A percentile compares a stretch with the other conserved stretches of the same genome.
These are phyloP conservation scores for Eriosoma lanigerum DNA, from an alignment of 1,140 invertebrate genomes.

Conservation along the genomic window DNA sequence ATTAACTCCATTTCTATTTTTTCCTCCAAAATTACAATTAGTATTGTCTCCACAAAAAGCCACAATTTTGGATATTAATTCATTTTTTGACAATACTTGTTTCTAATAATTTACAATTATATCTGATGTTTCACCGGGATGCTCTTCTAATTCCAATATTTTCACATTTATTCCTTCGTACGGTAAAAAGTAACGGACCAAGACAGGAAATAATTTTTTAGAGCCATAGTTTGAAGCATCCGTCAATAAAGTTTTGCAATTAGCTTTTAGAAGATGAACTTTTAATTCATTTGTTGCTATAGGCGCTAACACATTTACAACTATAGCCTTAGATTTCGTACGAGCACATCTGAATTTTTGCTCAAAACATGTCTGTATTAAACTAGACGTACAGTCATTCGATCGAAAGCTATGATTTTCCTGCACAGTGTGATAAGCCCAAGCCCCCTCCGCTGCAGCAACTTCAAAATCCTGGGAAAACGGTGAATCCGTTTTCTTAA, in stretches of 20 bases:
- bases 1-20: not conserved
- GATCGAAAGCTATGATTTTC: not conserved
- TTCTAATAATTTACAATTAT: not conserved
- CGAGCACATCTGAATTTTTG: not conserved
- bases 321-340: not conserved
- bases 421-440: not conserved
- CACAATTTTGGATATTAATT: not conserved
- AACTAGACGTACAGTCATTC: not conserved
- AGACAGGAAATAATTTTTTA: not conserved
- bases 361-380: not conserved
- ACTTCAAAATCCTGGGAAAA: not conserved
- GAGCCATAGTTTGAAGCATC: slow-evolving; percentile 20
- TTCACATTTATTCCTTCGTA: not conserved
- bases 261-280: not conserved
- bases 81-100: not conserved
- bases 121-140: not conserved
- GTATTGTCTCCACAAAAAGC: not conserved
- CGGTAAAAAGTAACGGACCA: not conserved
- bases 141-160: not conserved
- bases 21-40: slow-evolving; percentile 15
- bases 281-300: not conserved
- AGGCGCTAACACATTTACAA: not conserved
- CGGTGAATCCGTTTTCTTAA: not conserved
- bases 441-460: not conserved
- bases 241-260: not conserved